A percentile compares a stretch with the other conserved stretches of the same genome.
Conservation (phyloP, 1,140 invertebrate genomes). For the Solen grandis region DNA sequence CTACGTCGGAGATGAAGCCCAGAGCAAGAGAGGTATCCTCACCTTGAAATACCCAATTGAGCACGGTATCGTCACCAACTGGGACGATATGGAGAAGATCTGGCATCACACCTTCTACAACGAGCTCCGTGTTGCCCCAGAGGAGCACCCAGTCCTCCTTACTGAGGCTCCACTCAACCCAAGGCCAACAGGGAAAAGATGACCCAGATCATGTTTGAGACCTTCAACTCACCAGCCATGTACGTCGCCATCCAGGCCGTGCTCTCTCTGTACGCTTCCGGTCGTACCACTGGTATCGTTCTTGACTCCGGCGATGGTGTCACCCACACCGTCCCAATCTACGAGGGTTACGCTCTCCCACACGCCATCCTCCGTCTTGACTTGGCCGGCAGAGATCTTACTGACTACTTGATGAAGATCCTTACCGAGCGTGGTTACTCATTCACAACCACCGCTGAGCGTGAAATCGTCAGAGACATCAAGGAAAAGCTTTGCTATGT, state of each 20-base stretch:
- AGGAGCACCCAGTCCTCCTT: constrained; percentile 75
- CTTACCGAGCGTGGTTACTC: constrained; percentile 97
- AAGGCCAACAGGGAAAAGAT: constrained; percentile 88
- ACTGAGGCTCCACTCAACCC: constrained; percentile 77
- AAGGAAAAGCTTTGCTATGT: constrained; percentile 83
- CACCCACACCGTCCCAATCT: constrained; percentile 93
- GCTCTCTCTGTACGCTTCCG: constrained; percentile 92
- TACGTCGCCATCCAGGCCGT: constrained; percentile 95
- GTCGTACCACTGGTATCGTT: constrained; percentile 95
- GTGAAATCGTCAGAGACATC: constrained; percentile 90
- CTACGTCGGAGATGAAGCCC: constrained; percentile 97
- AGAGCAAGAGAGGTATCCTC: constrained; percentile 90
- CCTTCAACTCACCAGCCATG: constrained; percentile 95
- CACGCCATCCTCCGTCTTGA: constrained; percentile 91
- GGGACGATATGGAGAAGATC: constrained; percentile 89
- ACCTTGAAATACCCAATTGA: constrained; percentile 96
- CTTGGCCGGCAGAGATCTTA: constrained; percentile 95
- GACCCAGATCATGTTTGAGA: constrained; percentile 84
- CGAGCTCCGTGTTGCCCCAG: constrained; percentile 85
- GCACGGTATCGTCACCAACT: constrained; percentile 96
- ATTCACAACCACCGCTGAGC: constrained; percentile 88
- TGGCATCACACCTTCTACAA: constrained; percentile 93
- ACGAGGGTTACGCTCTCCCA: constrained; percentile 90
- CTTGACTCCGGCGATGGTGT: constrained; percentile 93
- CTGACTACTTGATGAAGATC: constrained; percentile 97